phyloP scores from a whole-genome alignment of 2,888 invertebrate genomes.

The Didymodactylos carnosus region DNA sequence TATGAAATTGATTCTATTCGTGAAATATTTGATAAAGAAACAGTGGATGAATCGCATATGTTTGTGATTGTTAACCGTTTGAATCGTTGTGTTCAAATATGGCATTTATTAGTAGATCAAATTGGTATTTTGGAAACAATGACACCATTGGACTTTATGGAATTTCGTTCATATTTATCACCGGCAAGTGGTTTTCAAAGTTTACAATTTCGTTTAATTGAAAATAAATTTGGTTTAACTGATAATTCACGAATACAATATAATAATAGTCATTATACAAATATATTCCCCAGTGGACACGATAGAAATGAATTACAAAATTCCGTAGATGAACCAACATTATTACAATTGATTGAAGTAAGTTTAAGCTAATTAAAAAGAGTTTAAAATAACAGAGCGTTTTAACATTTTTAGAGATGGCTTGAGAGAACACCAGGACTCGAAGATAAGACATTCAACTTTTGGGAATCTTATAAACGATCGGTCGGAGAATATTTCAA shows the following conservation, averaged over 20 bases:
- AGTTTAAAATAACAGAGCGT: background rate
- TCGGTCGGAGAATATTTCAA: slow-evolving; percentile 21
- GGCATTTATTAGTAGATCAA: slow-evolving; percentile 82
- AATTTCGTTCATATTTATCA: slow-evolving; percentile 65
- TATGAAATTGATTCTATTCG: slow-evolving; percentile 84
- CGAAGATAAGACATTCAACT: slow-evolving; percentile 55
- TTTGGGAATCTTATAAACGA: slow-evolving; percentile 39
- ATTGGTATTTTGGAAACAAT: slow-evolving; percentile 92
- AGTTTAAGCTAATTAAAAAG: background rate
- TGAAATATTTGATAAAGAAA: slow-evolving; percentile 48
- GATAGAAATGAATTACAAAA: slow-evolving; percentile 44
- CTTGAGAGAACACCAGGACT: slow-evolving; percentile 79
- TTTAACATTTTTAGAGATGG: slow-evolving; percentile 44
- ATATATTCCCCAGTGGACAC: slow-evolving; percentile 51
- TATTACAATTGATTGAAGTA: slow-evolving; percentile 59
- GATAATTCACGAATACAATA: slow-evolving; percentile 56
- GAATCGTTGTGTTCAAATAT: slow-evolving; percentile 69
- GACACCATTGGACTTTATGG: slow-evolving; percentile 96
- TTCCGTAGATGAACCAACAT: slow-evolving; percentile 63
- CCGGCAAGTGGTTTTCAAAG: slow-evolving; percentile 97
- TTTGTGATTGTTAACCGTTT: slow-evolving; percentile 74
- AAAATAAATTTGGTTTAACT: slow-evolving; percentile 61
- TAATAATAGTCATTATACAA: slow-evolving; percentile 67
- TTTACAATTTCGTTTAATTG: slow-evolving; percentile 71
- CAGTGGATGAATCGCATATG: slow-evolving; percentile 67